Percentiles rank a stretch among this genome's conserved stretches.
phyloP scores from a whole-genome alignment of 1,140 invertebrate species.

The Mizuhopecten yessoensis region DNA sequence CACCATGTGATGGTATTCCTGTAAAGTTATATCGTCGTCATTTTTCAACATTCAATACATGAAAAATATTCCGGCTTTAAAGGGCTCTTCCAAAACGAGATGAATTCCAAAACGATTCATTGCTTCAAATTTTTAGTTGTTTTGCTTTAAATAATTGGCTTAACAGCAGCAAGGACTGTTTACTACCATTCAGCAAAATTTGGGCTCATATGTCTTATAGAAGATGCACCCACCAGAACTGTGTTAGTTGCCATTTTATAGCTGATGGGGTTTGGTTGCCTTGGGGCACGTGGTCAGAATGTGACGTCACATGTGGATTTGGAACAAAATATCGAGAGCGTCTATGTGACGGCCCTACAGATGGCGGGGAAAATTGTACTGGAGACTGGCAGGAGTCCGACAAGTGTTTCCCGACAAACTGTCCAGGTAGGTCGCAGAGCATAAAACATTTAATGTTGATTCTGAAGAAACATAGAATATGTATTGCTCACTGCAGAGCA shows the following conservation, averaged over 20 bases:
- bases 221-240: background rate
- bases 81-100: background rate
- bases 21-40: no score
- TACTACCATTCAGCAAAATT: background rate
- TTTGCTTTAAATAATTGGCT: slow-evolving; percentile 82
- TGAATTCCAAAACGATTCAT: slow-evolving; percentile 8
- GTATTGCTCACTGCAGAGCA: no score
- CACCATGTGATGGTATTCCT: no score
- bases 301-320: slow-evolving; percentile 87
- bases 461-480: no score
- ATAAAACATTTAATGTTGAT: no score
- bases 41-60: background rate
- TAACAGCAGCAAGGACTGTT: background rate
- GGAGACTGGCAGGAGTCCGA: slow-evolving; percentile 58
- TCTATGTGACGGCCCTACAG: slow-evolving; percentile 82
- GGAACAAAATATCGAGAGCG: slow-evolving; percentile 86
- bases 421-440: slow-evolving; percentile 66
- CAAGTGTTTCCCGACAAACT: slow-evolving; percentile 64
- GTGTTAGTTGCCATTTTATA: slow-evolving; percentile 61
- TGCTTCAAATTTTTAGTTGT: background rate
- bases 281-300: slow-evolving; percentile 87
- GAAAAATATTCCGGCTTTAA: background rate
- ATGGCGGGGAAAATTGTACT: slow-evolving; percentile 69
- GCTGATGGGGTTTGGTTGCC: slow-evolving; percentile 86
- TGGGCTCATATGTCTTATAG: background rate